Conservation (phyloP, 2,797 vertebrate species). For the Cheirogaleus major region DNA sequence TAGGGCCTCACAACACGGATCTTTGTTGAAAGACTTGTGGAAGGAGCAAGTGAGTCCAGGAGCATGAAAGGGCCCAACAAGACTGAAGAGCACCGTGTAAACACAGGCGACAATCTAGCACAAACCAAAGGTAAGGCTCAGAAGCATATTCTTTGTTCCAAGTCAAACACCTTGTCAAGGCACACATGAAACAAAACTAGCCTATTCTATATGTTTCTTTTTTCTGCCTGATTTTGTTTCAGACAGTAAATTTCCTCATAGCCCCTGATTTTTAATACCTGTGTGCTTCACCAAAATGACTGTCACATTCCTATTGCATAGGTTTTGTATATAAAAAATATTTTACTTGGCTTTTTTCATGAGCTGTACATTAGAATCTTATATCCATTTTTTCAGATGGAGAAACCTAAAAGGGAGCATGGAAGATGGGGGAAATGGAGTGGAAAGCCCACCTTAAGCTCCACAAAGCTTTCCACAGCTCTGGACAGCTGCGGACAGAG, state of each 20-base stretch:
- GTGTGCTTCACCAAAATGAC: background rate
- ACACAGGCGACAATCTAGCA: fast-evolving
- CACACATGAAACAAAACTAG: background rate
- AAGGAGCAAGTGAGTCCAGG: background rate
- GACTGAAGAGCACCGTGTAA: fast-evolving
- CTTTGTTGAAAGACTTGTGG: background rate
- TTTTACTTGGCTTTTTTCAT: background rate
- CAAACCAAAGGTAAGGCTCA: background rate
- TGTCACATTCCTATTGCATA: background rate
- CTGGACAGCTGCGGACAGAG: slow-evolving; percentile 3
- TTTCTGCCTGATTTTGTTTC: background rate
- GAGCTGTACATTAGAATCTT: background rate
- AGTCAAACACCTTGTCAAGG: background rate
- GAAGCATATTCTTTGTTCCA: background rate
- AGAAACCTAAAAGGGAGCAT: background rate
- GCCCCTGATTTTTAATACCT: background rate
- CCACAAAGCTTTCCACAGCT: slow-evolving; percentile 34
- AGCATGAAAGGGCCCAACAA: background rate
- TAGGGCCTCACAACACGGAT: fast-evolving
- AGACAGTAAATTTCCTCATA: background rate
- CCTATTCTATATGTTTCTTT: background rate
- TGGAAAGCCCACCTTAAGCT: background rate
- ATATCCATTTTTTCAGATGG: background rate
- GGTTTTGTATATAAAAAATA: background rate
- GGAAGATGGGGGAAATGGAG: background rate